phyloP scores from a whole-genome alignment of 2,888 invertebrate genomes.

The Polia nebulosa region DNA sequence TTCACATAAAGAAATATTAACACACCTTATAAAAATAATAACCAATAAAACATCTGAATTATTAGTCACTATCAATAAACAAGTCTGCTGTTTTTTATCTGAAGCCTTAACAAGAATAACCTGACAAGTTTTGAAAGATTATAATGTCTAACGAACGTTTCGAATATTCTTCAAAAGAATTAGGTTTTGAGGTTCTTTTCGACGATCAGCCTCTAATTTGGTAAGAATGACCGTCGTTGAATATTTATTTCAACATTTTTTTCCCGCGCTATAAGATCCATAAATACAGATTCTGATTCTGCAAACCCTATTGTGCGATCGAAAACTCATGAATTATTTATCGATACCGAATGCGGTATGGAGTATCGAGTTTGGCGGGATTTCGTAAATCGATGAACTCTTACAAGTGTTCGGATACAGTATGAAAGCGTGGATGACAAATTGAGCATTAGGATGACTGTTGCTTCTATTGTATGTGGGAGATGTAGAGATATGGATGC shows the following conservation, averaged over 20 bases:
- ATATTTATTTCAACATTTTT: conserved; percentile 72
- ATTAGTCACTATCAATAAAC: conserved; percentile 51
- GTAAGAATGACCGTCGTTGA: conserved; percentile 36
- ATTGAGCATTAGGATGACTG: conserved; percentile 49
- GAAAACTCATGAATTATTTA: conserved; percentile 86
- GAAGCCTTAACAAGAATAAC: conserved; percentile 37
- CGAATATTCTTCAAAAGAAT: conserved; percentile 36
- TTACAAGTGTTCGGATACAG: conserved; percentile 78
- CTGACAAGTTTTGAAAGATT: conserved; percentile 44
- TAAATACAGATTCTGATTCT: conserved; percentile 82
- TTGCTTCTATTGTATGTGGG: conserved; percentile 50
- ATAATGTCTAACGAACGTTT: conserved; percentile 27
- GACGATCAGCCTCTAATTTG: conserved; percentile 46
- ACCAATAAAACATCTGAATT: conserved; percentile 29
- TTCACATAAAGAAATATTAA: conserved; percentile 21
- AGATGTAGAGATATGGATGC: conserved; percentile 40
- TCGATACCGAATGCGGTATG: conserved; percentile 82
- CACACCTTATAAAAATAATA: conserved; percentile 25
- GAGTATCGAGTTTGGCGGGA: conserved; percentile 84
- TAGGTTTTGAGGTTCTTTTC: conserved; percentile 49
- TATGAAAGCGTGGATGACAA: conserved; percentile 59
- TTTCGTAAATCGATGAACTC: conserved; percentile 84
- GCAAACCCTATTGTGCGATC: conserved; percentile 83
- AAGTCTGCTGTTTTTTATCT: conserved; percentile 30
- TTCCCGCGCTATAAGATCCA: conserved; percentile 71